Conservation (phyloP, 2,888 invertebrate genomes). For the Caenorhabditis sulstoni region DNA sequence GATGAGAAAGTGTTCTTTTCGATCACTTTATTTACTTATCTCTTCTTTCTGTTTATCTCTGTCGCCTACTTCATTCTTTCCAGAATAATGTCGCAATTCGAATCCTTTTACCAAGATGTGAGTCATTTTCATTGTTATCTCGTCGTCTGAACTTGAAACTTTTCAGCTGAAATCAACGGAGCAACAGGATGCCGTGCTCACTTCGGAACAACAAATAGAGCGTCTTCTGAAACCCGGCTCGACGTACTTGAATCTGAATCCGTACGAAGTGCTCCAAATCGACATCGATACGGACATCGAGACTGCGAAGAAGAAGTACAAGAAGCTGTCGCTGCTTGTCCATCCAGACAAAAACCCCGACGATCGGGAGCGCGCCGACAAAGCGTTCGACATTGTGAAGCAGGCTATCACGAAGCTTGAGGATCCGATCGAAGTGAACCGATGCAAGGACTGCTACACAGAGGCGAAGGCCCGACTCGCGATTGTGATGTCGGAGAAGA, state of each 20-base stretch:
- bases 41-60: constrained; percentile 1
- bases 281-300: constrained; percentile 92
- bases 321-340: constrained; percentile 93
- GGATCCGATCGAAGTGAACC: constrained; percentile 92
- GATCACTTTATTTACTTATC: not conserved
- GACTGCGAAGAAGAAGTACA: constrained; percentile 96
- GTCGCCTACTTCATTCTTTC: not conserved
- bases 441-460: constrained; percentile 95
- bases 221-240: constrained; percentile 95
- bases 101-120: constrained; percentile 77
- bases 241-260: constrained; percentile 98
- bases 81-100: constrained; percentile 66
- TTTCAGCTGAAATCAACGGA: constrained; percentile 97
- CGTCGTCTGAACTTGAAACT: too few species aligned
- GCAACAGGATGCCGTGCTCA: constrained; percentile 95
- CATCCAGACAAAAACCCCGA: constrained; percentile 99
- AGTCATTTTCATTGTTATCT: constrained; percentile 35
- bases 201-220: constrained; percentile 97
- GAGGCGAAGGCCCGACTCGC: constrained; percentile 96
- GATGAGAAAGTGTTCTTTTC: not conserved
- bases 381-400: constrained; percentile 87
- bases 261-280: constrained; percentile 84
- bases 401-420: constrained; percentile 86
- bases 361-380: constrained; percentile 93
- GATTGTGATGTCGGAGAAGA: constrained; percentile 93